Evolutionary conservation across 2,888 invertebrate genomes (phyloP).

Genomic region (Sipunculus nudus): DNA sequence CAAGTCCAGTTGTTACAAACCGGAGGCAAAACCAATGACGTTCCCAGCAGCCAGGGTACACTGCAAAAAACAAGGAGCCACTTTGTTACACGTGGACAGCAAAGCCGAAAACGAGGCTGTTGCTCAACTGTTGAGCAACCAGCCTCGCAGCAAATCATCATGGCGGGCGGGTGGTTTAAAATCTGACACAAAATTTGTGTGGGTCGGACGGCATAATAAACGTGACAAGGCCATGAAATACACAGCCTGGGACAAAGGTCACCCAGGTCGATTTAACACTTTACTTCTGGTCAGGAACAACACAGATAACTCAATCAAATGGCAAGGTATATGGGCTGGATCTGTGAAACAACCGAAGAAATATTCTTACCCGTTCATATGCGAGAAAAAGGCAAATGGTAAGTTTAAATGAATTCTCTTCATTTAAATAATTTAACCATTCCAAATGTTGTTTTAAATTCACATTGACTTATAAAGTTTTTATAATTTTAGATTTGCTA

Average conservation of each 20-base stretch:
- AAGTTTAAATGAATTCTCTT: too few species aligned
- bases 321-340: conserved; percentile 52
- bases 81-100: conserved; percentile 67
- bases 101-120: conserved; percentile 71
- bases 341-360: conserved; percentile 44
- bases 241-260: conserved; percentile 45
- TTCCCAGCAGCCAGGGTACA: conserved; percentile 53
- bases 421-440: too few species aligned
- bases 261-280: conserved; percentile 43
- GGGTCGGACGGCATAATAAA: conserved; percentile 22
- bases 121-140: conserved; percentile 65
- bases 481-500: too few species aligned
- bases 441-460: too few species aligned
- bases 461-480: too few species aligned
- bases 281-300: conserved; percentile 58
- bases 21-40: too few species aligned
- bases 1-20: conserved; percentile 70
- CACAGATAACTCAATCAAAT: conserved; percentile 45
- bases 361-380: conserved; percentile 67
- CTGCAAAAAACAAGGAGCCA: conserved; percentile 65
- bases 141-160: conserved; percentile 32
- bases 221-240: conserved; percentile 46
- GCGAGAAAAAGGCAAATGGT: conserved; percentile 69
- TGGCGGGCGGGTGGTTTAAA: conserved; percentile 51
- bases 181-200: conserved; percentile 36